Percentiles rank a stretch among this genome's conserved stretches.
Conservation (phyloP, 2,797 vertebrate species). For the Manis pentadactyla region DNA sequence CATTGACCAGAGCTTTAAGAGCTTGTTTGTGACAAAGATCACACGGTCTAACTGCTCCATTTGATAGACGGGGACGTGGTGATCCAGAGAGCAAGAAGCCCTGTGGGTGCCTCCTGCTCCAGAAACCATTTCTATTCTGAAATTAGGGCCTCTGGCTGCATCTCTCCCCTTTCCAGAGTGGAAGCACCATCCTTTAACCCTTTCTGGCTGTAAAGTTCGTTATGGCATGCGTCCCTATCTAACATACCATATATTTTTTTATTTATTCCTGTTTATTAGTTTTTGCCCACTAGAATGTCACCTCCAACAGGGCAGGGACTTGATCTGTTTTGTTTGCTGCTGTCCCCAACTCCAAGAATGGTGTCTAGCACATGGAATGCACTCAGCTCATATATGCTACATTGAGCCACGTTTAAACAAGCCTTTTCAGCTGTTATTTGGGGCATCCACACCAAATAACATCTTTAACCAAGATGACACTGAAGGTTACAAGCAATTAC, state of each 20-base stretch:
- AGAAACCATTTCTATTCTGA: neutral
- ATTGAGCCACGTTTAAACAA: neutral
- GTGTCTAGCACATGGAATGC: neutral
- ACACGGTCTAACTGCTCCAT: neutral
- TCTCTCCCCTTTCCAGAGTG: neutral
- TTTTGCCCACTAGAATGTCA: neutral
- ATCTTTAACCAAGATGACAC: neutral
- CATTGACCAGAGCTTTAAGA: neutral
- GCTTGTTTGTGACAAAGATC: neutral
- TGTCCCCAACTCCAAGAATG: neutral
- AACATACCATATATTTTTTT: neutral
- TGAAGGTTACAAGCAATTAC: constrained; percentile 69
- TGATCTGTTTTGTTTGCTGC: neutral
- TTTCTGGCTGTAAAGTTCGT: neutral
- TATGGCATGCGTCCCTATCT: neutral
- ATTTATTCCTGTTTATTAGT: neutral
- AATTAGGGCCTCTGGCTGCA: neutral
- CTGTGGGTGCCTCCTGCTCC: neutral
- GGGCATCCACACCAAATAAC: neutral
- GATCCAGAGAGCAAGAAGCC: neutral
- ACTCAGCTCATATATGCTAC: neutral
- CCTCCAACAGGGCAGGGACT: neutral
- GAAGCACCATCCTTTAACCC: neutral
- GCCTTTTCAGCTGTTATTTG: neutral
- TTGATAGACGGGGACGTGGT: neutral